phyloP scores from a whole-genome alignment of 2,113 vertebrate species.

The Dolichallabes microphthalmus region DNA sequence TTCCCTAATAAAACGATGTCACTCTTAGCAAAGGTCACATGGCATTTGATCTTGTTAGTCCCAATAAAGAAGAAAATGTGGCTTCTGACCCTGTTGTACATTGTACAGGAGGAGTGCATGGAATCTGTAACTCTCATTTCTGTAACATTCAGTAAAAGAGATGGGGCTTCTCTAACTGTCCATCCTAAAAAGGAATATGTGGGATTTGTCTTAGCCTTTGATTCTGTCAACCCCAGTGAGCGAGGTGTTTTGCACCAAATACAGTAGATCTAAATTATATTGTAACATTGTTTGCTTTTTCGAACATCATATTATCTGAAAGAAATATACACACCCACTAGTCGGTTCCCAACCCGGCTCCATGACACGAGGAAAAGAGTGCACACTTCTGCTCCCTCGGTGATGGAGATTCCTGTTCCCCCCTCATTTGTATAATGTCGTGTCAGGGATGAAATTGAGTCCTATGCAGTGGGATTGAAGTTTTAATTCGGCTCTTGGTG shows the following conservation, averaged over 20 bases:
- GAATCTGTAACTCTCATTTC: not conserved
- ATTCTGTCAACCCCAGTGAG: not conserved
- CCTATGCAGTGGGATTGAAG: conserved; percentile 58
- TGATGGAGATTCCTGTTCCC: conserved; percentile 29
- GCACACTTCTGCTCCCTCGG: not conserved
- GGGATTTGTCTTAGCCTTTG: not conserved
- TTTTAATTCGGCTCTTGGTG: conserved; percentile 59
- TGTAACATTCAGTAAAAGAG: not conserved
- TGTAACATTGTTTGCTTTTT: not conserved
- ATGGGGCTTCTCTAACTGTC: not conserved
- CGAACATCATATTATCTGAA: not conserved
- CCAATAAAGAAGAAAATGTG: not conserved
- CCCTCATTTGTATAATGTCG: conserved; percentile 61
- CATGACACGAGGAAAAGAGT: not conserved
- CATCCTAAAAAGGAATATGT: no score
- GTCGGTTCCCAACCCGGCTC: not conserved
- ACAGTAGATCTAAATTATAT: not conserved
- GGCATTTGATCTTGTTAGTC: not conserved
- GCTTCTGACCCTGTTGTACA: not conserved
- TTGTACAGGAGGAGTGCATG: not conserved
- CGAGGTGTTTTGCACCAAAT: not conserved
- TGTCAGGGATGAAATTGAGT: conserved; percentile 63
- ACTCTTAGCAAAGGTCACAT: not conserved
- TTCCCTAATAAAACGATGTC: not conserved
- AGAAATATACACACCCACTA: not conserved